Conservation (phyloP, 2,113 vertebrate genomes). For the Poicephalus gulielmi region DNA sequence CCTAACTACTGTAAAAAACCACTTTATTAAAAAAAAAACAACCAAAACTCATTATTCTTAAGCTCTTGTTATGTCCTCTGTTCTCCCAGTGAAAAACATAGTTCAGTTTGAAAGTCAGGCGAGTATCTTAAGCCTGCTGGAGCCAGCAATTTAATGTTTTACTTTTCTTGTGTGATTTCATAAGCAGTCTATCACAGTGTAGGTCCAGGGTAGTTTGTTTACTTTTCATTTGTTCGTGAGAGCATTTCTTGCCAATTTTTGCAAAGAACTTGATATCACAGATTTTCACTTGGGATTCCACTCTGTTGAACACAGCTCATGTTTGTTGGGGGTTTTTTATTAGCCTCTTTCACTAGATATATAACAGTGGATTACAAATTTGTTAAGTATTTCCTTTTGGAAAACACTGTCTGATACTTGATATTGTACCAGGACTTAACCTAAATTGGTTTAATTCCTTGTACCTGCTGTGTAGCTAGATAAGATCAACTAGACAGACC, state of each 20-base stretch:
- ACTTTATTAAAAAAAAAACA: too few relatives aligned
- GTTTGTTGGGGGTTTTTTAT: neutral
- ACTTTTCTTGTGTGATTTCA: constrained; percentile 3
- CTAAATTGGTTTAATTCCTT: constrained; percentile 64
- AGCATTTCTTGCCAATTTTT: constrained; percentile 37
- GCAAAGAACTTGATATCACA: constrained; percentile 12
- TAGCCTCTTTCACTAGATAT: neutral
- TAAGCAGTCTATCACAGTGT: neutral
- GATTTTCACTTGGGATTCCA: constrained; percentile 34
- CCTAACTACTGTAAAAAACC: neutral
- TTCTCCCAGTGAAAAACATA: neutral
- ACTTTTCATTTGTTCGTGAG: constrained; percentile 36
- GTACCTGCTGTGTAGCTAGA: constrained; percentile 68
- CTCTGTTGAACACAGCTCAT: neutral
- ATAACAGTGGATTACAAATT: constrained; percentile 38
- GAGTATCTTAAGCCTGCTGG: neutral
- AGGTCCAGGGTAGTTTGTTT: constrained; percentile 26
- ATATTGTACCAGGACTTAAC: constrained; percentile 33
- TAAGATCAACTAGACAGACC: constrained; percentile 84
- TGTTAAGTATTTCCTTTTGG: constrained; percentile 40
- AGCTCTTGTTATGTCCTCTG: neutral
- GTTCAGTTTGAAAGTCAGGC: neutral
- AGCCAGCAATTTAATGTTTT: constrained; percentile 9
- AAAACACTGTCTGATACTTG: constrained; percentile 31
- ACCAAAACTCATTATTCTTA: neutral